Evolutionary conservation across 2,888 invertebrate species (phyloP).

Genomic region (Notodonta ziczac): DNA sequence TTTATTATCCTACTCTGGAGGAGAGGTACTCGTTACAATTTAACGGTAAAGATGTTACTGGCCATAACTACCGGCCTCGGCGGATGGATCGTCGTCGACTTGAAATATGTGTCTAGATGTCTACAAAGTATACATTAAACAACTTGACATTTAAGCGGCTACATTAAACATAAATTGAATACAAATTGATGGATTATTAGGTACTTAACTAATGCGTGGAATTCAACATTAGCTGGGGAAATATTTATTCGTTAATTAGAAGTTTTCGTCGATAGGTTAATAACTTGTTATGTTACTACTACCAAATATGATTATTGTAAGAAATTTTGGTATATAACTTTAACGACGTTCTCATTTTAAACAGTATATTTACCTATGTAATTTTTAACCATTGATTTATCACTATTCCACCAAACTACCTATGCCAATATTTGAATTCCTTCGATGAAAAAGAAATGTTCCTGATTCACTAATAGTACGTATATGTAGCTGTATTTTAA

Average conservation of each 20-base stretch:
- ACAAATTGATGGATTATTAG: constrained; percentile 42
- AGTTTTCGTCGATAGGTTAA: constrained; percentile 21
- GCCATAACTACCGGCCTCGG: constrained; percentile 39
- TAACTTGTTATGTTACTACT: not conserved
- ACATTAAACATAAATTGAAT: constrained; percentile 39
- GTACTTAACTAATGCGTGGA: constrained; percentile 30
- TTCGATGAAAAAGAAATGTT: not conserved
- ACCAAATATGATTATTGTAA: not conserved
- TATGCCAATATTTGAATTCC: not conserved
- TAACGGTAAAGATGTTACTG: constrained; percentile 46
- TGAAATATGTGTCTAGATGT: constrained; percentile 14
- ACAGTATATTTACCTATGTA: no score
- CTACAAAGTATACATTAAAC: constrained; percentile 26
- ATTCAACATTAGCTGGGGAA: constrained; percentile 29
- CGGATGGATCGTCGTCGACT: constrained; percentile 32
- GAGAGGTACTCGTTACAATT: constrained; percentile 42
- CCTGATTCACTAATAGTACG: not conserved
- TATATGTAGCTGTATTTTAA: constrained; percentile 9
- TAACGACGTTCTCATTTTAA: no score
- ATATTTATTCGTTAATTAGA: constrained; percentile 41
- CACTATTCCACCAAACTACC: no score
- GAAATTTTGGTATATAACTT: not conserved
- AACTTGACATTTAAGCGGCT: constrained; percentile 35
- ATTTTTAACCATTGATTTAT: no score
- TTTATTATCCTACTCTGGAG: constrained; percentile 48